These are phyloP conservation scores for Chrysodeixis includens DNA, from an alignment of 2,888 invertebrate genomes.

Conservation along the genomic window DNA sequence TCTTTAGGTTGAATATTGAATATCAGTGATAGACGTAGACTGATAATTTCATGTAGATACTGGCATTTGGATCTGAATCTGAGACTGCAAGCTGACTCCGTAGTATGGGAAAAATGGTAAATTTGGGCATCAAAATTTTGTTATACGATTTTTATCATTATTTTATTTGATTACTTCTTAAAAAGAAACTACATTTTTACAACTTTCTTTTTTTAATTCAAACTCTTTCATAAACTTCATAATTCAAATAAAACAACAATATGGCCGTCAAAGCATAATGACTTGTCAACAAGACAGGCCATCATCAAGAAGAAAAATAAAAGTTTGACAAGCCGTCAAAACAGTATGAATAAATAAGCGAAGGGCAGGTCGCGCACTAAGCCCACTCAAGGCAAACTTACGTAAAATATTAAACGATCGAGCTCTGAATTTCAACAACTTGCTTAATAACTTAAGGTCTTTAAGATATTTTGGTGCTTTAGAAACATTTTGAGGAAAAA, in stretches of 20 bases:
- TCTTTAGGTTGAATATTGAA: too few species aligned
- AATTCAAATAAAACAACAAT: constrained; percentile 26
- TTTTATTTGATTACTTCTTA: too few species aligned
- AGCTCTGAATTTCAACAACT: constrained; percentile 58
- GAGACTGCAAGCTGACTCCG: too few species aligned
- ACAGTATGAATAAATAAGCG: constrained; percentile 76
- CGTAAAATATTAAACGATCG: constrained; percentile 72
- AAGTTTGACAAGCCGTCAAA: constrained; percentile 74
- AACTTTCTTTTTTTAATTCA: too few species aligned
- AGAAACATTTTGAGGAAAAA: constrained; percentile 7
- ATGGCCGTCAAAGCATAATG: constrained; percentile 28
- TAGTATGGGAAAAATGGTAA: too few species aligned
- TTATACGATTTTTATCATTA: too few species aligned
- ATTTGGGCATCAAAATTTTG: too few species aligned
- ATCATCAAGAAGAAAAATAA: constrained; percentile 67
- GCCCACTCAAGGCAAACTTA: constrained; percentile 62
- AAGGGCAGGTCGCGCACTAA: constrained; percentile 46
- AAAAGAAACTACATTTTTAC: too few species aligned
- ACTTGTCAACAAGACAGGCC: constrained; percentile 27
- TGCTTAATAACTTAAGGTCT: constrained; percentile 60
- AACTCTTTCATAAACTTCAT: background rate
- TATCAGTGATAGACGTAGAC: too few species aligned
- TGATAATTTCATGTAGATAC: too few species aligned
- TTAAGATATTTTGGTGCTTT: constrained; percentile 45
- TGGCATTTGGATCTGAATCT: too few species aligned